Conservation (phyloP, 2,113 vertebrate species). For the Phalacrocorax brasilianus region DNA sequence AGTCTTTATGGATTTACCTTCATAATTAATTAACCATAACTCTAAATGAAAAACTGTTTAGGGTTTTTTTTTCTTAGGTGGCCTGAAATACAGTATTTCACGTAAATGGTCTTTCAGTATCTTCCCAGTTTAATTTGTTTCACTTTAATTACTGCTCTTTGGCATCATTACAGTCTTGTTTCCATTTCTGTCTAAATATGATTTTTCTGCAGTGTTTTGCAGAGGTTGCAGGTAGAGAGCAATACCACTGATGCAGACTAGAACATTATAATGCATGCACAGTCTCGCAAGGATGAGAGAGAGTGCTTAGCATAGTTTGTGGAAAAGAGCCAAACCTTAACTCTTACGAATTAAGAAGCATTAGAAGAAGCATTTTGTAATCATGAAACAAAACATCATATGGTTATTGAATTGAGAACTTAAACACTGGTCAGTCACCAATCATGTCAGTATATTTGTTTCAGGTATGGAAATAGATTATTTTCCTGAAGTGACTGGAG, state of each 20-base stretch:
- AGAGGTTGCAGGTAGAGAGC: not conserved
- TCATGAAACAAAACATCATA: not conserved
- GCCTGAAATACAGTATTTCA: not conserved
- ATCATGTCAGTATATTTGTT: not conserved
- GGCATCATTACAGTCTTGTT: not conserved
- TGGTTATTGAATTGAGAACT: constrained; percentile 6
- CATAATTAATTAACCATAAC: constrained; percentile 9
- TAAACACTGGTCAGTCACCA: not conserved
- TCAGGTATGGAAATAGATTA: not conserved
- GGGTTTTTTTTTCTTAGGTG: not conserved
- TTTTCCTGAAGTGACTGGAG: not conserved
- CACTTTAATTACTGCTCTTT: constrained; percentile 16
- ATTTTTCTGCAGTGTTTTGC: not conserved
- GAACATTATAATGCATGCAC: not conserved
- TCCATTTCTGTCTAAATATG: not conserved
- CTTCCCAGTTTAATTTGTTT: constrained; percentile 6
- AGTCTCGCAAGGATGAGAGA: not conserved
- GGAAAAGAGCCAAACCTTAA: constrained; percentile 30
- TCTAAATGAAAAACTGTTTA: constrained; percentile 1
- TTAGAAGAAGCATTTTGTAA: constrained; percentile 28
- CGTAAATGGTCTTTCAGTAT: constrained; percentile 4
- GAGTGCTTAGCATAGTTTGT: not conserved
- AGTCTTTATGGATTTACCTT: not conserved
- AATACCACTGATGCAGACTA: not conserved
- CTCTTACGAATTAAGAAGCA: not conserved